Evolutionary conservation across 1,140 invertebrate genomes (phyloP).

Genomic region (Habropoda laboriosa): DNA sequence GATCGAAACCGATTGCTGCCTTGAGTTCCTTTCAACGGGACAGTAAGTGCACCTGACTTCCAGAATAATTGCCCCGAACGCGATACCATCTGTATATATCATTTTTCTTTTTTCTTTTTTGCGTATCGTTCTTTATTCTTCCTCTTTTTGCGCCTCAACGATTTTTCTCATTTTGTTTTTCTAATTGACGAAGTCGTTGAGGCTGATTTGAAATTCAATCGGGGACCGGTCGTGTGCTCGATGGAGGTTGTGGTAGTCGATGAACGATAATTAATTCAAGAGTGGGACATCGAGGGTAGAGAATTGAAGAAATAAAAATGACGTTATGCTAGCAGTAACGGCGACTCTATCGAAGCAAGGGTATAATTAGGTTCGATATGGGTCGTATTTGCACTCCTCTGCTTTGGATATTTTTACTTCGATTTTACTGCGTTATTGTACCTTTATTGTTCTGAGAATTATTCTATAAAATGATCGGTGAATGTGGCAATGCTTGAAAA

Average conservation of each 20-base stretch:
- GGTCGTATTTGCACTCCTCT: no score
- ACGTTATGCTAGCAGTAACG: no score
- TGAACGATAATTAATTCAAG: not conserved
- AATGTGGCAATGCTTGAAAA: no score
- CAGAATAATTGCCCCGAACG: constrained; percentile 21
- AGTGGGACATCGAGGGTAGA: not conserved
- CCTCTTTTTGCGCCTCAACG: no score
- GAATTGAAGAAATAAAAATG: not conserved
- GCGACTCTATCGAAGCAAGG: no score
- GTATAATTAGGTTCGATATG: no score
- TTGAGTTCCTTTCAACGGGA: no score
- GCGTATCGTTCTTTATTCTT: not conserved
- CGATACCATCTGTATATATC: constrained; percentile 11
- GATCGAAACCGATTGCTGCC: not conserved
- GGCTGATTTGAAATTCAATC: constrained; percentile 27
- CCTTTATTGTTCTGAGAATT: no score
- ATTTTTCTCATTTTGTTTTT: no score
- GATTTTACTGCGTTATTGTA: no score
- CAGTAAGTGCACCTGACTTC: constrained; percentile 12
- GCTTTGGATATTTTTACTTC: no score
- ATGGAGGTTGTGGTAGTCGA: not conserved
- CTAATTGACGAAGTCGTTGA: not conserved
- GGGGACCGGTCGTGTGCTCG: not conserved
- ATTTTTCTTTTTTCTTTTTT: not conserved
- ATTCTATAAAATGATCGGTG: no score